Conservation (phyloP, 2,888 invertebrate genomes). For the Eilema griseolum region DNA sequence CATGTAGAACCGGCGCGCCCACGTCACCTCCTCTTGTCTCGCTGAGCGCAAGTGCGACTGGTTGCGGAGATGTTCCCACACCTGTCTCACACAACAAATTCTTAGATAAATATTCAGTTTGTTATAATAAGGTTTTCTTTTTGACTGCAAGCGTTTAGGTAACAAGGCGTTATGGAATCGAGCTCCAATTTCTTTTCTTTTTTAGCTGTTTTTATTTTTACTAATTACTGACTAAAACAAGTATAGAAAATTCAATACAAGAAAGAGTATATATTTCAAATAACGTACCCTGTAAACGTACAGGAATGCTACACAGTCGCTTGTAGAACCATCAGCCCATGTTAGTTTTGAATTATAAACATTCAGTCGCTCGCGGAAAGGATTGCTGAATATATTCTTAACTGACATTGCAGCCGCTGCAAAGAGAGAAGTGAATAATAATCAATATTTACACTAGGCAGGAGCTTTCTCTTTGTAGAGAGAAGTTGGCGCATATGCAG, state of each 20-base stretch:
- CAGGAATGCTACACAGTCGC: constrained; percentile 94
- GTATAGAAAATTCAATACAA: not conserved
- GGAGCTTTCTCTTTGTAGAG: no score
- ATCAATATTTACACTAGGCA: not conserved
- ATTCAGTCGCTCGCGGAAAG: constrained; percentile 89
- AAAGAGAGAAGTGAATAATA: constrained; percentile 37
- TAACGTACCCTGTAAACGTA: constrained; percentile 91
- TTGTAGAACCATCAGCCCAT: constrained; percentile 93
- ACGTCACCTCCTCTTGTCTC: constrained; percentile 83
- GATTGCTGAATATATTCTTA: constrained; percentile 92
- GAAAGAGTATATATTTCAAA: not conserved
- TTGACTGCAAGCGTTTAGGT: not conserved
- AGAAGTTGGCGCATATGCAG: no score
- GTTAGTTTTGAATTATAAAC: constrained; percentile 92
- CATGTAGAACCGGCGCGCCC: constrained; percentile 91
- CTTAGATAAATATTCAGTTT: not conserved
- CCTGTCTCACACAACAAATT: constrained; percentile 74
- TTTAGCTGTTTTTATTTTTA: no score
- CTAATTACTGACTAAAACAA: not conserved
- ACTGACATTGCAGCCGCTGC: constrained; percentile 93
- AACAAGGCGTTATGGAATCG: no score
- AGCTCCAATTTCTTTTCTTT: no score
- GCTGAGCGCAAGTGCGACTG: constrained; percentile 85
- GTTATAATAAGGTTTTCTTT: no score
- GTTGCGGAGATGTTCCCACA: constrained; percentile 89